Percentiles rank a stretch among this genome's conserved stretches.
These are phyloP conservation scores for Panthera leo DNA, from an alignment of 2,113 vertebrate genomes.

Conservation along the genomic window DNA sequence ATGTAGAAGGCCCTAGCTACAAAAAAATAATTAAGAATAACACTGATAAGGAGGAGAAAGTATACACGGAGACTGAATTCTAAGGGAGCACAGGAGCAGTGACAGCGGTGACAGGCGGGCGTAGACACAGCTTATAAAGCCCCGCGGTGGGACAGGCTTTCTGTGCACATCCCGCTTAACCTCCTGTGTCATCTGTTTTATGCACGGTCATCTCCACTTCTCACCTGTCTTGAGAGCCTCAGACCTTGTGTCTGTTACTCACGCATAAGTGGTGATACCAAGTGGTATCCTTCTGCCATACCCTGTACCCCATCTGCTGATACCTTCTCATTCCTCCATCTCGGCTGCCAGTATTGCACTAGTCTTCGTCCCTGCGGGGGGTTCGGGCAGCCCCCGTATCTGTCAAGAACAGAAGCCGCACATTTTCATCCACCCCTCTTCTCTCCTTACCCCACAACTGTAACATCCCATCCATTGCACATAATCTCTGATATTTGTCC, in stretches of 20 bases:
- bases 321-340: background rate
- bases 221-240: background rate
- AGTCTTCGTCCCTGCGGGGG: background rate
- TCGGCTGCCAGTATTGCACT: background rate
- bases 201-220: background rate
- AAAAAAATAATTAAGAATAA: background rate
- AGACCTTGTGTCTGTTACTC: background rate
- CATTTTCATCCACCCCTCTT: too few relatives aligned
- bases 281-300: background rate
- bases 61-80: background rate
- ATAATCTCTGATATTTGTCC: background rate
- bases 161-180: too few relatives aligned
- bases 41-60: background rate
- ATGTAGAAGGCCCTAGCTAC: background rate
- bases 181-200: background rate
- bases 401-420: background rate
- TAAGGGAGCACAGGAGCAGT: background rate
- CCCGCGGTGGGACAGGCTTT: background rate
- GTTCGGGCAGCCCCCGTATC: background rate
- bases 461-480: rapidly evolving
- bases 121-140: background rate
- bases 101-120: rapidly evolving
- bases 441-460: background rate
- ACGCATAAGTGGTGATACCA: too few relatives aligned
- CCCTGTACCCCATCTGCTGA: background rate